A percentile compares a stretch with the other conserved stretches of the same genome.
phyloP scores from a whole-genome alignment of 2,113 vertebrate genomes.

The Limnothrissa miodon region DNA sequence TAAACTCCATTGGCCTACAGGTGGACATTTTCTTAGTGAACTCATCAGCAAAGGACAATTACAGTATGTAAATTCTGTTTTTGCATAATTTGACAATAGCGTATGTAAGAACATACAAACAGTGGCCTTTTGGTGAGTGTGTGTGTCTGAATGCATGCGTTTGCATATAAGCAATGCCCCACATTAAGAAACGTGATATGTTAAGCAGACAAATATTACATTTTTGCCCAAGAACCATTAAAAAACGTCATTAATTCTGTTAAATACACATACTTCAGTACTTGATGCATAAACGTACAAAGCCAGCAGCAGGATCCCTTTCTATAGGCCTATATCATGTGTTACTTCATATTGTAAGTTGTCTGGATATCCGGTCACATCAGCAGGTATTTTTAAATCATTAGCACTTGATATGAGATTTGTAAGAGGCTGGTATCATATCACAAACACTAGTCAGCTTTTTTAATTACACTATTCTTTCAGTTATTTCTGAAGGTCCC shows the following conservation, averaged over 20 bases:
- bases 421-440: slow-evolving; percentile 35
- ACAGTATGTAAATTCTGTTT: neutral
- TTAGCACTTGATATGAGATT: slow-evolving; percentile 35
- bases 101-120: neutral
- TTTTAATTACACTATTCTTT: slow-evolving; percentile 26
- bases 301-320: slow-evolving; percentile 18
- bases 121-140: slow-evolving; percentile 7
- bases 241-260: slow-evolving; percentile 26
- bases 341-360: slow-evolving; percentile 29
- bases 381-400: slow-evolving; percentile 17
- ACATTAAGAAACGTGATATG: slow-evolving; percentile 22
- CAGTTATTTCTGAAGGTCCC: slow-evolving; percentile 20
- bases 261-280: slow-evolving; percentile 18
- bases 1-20: neutral
- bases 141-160: slow-evolving; percentile 19
- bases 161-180: slow-evolving; percentile 32
- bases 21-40: neutral
- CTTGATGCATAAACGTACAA: slow-evolving; percentile 13
- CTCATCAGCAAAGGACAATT: neutral
- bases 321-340: slow-evolving; percentile 29
- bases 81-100: slow-evolving; percentile 5
- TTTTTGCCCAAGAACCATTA: slow-evolving; percentile 1
- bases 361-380: slow-evolving; percentile 20
- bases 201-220: slow-evolving; percentile 16
- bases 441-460: neutral